These are phyloP conservation scores for Camelus dromedarius DNA, from an alignment of 2,113 vertebrate genomes.

Conservation along the genomic window DNA sequence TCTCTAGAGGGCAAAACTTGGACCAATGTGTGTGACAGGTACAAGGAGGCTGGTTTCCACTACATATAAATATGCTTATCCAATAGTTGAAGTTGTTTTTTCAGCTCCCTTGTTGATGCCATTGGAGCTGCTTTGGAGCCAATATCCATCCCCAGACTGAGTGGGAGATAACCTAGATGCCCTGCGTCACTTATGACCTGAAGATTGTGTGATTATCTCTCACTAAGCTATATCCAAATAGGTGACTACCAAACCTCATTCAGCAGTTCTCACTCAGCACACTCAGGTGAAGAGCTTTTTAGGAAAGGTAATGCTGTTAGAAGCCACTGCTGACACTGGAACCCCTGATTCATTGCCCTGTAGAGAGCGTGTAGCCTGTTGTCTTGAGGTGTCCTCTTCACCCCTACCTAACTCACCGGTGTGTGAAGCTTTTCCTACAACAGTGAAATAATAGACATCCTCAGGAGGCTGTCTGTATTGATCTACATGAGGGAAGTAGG, in stretches of 20 bases:
- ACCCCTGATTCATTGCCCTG: not conserved
- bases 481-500: not conserved
- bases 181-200: not conserved
- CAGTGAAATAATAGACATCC: slow-evolving; percentile 29
- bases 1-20: not conserved
- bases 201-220: not conserved
- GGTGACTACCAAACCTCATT: not conserved
- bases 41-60: not conserved
- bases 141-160: not conserved
- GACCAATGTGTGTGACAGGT: not conserved
- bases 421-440: not conserved
- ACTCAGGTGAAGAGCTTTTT: not conserved
- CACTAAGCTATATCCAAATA: not conserved
- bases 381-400: not conserved
- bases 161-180: not conserved
- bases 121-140: not conserved
- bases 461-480: not conserved
- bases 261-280: not conserved
- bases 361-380: not conserved
- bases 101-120: not conserved
- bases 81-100: not conserved
- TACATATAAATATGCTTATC: not conserved
- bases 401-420: not conserved
- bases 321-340: not conserved
- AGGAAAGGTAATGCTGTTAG: not conserved